phyloP scores from a whole-genome alignment of 2,797 vertebrate genomes.

The Dendrocincla tyrannina region DNA sequence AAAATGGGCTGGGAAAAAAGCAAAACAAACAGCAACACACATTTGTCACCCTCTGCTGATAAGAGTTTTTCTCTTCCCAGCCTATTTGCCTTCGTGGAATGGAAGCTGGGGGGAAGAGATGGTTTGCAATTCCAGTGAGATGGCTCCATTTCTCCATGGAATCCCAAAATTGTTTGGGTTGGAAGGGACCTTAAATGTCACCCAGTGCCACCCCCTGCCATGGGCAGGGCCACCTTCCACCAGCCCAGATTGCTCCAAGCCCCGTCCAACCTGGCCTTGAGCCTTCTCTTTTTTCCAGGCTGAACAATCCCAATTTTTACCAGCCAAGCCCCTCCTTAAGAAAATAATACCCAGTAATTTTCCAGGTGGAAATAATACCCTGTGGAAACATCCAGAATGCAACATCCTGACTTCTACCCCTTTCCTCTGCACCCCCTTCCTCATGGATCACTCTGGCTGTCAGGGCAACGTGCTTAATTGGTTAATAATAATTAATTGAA shows the following conservation, averaged over 20 bases:
- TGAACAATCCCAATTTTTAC: background rate
- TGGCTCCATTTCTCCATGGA: fast-evolving
- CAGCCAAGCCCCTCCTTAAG: background rate
- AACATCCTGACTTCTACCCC: background rate
- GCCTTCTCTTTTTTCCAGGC: background rate
- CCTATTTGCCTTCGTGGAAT: background rate
- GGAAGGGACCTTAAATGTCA: background rate
- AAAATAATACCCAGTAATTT: background rate
- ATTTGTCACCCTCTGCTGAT: background rate
- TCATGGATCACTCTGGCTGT: background rate
- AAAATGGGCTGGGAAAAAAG: background rate
- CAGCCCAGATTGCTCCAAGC: background rate
- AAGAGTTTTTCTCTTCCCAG: background rate
- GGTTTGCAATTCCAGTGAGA: background rate
- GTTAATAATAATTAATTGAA: too few species aligned
- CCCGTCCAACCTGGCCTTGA: background rate
- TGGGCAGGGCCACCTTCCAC: background rate
- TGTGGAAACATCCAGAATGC: background rate
- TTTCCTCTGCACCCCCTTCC: background rate
- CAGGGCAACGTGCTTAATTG: background rate
- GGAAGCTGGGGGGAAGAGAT: background rate
- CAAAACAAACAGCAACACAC: background rate
- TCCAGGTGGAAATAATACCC: background rate
- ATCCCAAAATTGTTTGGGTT: background rate
- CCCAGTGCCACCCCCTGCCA: background rate